These are phyloP conservation scores for Amphiura filiformis DNA, from an alignment of 35 echinoderm and acorn worm species.

Conservation along the genomic window DNA sequence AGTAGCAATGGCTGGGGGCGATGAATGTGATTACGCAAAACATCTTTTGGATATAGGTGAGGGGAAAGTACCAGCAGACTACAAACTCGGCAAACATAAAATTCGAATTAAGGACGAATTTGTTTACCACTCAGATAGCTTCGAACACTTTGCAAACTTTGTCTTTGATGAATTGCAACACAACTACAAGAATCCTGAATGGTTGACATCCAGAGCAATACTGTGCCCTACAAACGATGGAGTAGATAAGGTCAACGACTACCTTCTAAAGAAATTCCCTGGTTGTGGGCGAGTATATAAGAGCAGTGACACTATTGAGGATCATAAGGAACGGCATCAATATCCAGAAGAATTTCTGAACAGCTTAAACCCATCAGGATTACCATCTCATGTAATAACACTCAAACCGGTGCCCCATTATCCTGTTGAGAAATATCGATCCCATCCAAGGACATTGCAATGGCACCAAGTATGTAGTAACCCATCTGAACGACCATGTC, in stretches of 20 bases:
- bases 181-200: background rate
- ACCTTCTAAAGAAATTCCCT: too few relatives aligned
- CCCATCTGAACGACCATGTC: background rate
- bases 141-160: background rate
- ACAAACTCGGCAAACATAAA: background rate
- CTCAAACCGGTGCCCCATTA: background rate
- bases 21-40: background rate
- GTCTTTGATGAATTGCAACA: background rate
- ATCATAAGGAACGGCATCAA: background rate
- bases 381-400: background rate
- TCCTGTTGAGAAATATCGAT: background rate
- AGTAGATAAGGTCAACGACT: conserved; percentile 11
- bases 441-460: conserved; percentile 8
- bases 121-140: background rate
- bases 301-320: background rate
- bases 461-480: conserved; percentile 6
- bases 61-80: background rate
- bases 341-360: conserved; percentile 40
- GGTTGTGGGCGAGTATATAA: background rate
- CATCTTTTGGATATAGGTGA: background rate
- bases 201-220: conserved; percentile 1
- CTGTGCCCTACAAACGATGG: conserved; percentile 24
- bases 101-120: background rate
- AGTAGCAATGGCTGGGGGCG: too few relatives aligned
- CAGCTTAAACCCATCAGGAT: background rate